Conservation (phyloP, 2,113 vertebrate genomes). For the Psilopsiagon aymara region DNA sequence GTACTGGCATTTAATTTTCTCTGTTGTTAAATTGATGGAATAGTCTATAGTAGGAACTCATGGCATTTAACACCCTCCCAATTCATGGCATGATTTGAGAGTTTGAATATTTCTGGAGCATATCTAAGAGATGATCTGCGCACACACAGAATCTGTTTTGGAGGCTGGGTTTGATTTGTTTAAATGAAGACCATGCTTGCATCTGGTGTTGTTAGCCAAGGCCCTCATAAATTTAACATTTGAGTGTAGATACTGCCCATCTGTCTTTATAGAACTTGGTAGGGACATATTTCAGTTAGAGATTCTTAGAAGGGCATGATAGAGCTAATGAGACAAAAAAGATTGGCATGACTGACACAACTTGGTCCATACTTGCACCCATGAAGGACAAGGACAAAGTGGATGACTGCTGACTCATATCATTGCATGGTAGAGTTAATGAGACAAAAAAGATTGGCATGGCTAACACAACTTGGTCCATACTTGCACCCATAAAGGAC, state of each 20-base stretch:
- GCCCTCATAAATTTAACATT: background rate
- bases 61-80: background rate
- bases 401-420: no score
- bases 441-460: background rate
- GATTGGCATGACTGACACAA: background rate
- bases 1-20: background rate
- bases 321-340: background rate
- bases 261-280: background rate
- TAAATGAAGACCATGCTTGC: background rate
- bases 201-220: background rate
- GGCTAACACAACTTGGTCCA: background rate
- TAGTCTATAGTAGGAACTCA: rapidly evolving
- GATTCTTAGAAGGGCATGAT: background rate
- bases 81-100: background rate
- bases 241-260: background rate
- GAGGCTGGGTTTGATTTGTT: background rate
- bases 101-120: background rate
- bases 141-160: background rate
- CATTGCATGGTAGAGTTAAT: background rate
- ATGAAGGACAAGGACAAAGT: no score
- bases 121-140: background rate
- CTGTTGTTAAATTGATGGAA: no score
- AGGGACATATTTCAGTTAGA: background rate
- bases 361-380: no score
- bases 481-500: no score